phyloP scores from a whole-genome alignment of 2,113 vertebrate genomes.

The Smithornis capensis region DNA sequence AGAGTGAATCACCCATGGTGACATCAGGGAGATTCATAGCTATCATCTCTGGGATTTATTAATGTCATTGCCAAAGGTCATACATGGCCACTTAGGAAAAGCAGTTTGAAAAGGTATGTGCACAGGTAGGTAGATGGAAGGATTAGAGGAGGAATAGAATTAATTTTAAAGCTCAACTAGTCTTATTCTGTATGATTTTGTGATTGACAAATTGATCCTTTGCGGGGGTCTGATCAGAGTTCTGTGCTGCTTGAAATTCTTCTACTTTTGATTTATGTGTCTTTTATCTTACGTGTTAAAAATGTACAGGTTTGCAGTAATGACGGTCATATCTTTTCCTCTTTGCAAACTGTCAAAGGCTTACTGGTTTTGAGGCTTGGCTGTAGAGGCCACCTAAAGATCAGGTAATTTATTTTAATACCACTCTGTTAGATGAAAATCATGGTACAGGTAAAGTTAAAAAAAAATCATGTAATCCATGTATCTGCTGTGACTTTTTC shows the following conservation, averaged over 20 bases:
- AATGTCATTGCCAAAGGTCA: neutral
- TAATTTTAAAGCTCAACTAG: neutral
- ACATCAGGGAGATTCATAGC: neutral
- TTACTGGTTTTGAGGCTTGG: neutral
- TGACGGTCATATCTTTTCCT: neutral
- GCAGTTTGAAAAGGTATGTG: neutral
- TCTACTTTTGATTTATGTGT: neutral
- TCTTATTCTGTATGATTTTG: neutral
- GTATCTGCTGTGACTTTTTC: neutral
- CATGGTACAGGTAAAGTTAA: neutral
- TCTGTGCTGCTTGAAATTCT: neutral
- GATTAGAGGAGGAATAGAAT: neutral
- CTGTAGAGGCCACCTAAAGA: neutral
- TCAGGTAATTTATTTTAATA: neutral
- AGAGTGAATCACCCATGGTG: neutral
- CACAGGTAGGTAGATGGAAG: neutral
- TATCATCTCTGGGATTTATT: neutral
- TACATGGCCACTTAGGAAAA: neutral
- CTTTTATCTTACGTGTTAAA: neutral
- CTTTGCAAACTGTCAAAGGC: neutral
- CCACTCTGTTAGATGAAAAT: neutral
- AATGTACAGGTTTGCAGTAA: neutral
- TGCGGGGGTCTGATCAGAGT: fast-evolving
- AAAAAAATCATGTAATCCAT: neutral
- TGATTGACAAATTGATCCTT: neutral